Conservation (phyloP, 92 coral and sea anemone species). For the Bergia sp. region DNA sequence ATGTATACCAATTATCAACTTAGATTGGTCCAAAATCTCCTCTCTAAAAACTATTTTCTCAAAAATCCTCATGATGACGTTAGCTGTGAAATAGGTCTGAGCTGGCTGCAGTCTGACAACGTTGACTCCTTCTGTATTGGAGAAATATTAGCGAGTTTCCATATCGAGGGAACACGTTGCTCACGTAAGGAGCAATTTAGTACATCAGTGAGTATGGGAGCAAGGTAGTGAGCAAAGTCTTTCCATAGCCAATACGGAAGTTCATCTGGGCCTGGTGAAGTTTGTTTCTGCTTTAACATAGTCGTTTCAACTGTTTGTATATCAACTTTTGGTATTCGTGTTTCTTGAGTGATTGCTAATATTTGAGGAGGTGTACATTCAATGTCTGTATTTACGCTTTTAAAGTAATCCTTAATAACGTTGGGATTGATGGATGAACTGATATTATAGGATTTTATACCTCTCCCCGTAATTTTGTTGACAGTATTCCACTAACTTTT, state of each 20-base stretch:
- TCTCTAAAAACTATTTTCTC: too few species aligned
- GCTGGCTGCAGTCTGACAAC: conserved; percentile 28
- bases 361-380: conserved; percentile 40
- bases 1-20: conserved; percentile 1
- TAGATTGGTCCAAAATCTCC: too few species aligned
- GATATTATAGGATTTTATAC: conserved; percentile 2
- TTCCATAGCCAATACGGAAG: too few species aligned
- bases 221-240: too few species aligned
- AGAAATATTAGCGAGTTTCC: too few species aligned
- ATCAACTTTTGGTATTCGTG: conserved; percentile 39
- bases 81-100: conserved; percentile 42
- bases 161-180: too few species aligned
- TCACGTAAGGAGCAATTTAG: too few species aligned
- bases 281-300: too few species aligned
- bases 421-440: conserved; percentile 45
- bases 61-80: conserved; percentile 34
- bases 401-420: conserved; percentile 53
- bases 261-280: too few species aligned
- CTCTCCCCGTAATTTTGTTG: conserved; percentile 64
- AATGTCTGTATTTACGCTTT: conserved; percentile 50
- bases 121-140: conserved; percentile 33
- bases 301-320: too few species aligned
- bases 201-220: too few species aligned
- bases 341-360: conserved; percentile 48
- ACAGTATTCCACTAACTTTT: conserved; percentile 66